Evolutionary conservation across 1,140 invertebrate genomes (phyloP).

Genomic region (Diprion similis): DNA sequence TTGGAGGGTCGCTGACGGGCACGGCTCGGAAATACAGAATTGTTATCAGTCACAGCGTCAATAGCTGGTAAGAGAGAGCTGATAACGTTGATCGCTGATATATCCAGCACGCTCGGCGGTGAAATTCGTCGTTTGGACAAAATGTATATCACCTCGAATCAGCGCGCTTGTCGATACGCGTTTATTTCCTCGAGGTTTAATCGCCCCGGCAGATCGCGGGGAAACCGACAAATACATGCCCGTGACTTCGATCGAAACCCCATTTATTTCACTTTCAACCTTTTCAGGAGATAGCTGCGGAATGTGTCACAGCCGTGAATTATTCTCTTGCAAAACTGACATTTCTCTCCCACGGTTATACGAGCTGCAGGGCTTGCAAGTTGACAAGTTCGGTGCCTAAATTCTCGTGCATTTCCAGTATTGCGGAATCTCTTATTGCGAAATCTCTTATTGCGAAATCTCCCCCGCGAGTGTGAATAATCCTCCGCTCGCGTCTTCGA

Average conservation of each 20-base stretch:
- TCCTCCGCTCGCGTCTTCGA: not conserved
- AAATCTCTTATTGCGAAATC: not conserved
- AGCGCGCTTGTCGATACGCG: not conserved
- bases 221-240: not conserved
- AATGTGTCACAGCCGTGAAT: too few species aligned
- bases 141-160: not conserved
- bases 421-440: not conserved
- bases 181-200: not conserved
- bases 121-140: not conserved
- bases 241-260: not conserved
- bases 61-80: not conserved
- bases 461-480: too few species aligned
- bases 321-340: not conserved
- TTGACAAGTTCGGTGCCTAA: not conserved
- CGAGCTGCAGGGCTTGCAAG: not conserved
- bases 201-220: not conserved
- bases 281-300: not conserved
- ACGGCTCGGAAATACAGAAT: not conserved
- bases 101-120: not conserved
- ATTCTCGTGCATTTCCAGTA: not conserved
- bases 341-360: not conserved
- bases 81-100: slow-evolving; percentile 3
- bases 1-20: not conserved
- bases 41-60: not conserved
- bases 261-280: not conserved